phyloP scores from a whole-genome alignment of 1,140 invertebrate genomes.

The Megalopta genalis region DNA sequence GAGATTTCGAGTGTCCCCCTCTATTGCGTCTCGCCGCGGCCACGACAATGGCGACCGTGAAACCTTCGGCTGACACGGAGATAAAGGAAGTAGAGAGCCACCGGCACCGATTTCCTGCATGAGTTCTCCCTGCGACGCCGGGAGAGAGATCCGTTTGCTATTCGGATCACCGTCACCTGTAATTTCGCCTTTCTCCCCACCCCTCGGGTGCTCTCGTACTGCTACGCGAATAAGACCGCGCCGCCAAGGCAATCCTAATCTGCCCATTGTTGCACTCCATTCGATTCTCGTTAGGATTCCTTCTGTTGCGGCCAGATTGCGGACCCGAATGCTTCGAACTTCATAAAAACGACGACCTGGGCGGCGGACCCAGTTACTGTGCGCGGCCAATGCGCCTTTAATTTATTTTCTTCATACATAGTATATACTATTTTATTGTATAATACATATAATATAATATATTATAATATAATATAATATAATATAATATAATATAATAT shows the following conservation, averaged over 20 bases:
- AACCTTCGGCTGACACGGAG: slow-evolving; percentile 30
- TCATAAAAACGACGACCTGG: no score
- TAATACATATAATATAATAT: no score
- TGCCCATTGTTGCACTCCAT: slow-evolving; percentile 26
- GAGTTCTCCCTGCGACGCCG: slow-evolving; percentile 53
- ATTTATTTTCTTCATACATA: no score
- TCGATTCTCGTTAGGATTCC: neutral
- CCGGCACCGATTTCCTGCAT: slow-evolving; percentile 70
- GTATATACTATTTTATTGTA: no score
- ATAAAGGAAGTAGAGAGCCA: slow-evolving; percentile 22
- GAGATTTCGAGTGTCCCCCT: slow-evolving; percentile 40
- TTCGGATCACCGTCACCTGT: slow-evolving; percentile 54
- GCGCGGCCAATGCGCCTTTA: no score
- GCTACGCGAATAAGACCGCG: no score
- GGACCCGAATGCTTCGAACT: no score
- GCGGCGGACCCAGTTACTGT: no score
- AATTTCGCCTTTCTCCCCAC: slow-evolving; percentile 35
- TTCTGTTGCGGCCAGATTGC: no score
- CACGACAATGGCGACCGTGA: slow-evolving; percentile 40
- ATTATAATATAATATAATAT: no score
- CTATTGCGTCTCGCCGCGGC: neutral
- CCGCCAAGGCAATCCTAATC: slow-evolving; percentile 11
- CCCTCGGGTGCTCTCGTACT: neutral
- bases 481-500: no score
- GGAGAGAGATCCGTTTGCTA: slow-evolving; percentile 59